phyloP scores from a whole-genome alignment of 2,797 vertebrate species.

The Betta splendens region DNA sequence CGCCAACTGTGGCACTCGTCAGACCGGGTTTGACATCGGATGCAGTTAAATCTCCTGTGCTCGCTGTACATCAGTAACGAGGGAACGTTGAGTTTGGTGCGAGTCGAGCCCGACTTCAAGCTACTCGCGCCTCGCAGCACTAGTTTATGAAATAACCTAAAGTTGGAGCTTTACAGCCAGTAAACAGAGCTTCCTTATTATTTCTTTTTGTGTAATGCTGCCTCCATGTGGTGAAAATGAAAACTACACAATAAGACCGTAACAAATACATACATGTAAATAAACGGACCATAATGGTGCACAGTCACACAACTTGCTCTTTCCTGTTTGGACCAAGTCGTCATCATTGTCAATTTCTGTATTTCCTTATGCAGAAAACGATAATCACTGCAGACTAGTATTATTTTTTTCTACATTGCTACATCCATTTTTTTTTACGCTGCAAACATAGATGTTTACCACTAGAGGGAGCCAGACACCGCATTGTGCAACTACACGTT shows the following conservation, averaged over 20 bases:
- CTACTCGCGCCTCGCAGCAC: no score
- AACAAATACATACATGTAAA: no score
- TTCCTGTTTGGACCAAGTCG: neutral
- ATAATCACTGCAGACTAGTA: neutral
- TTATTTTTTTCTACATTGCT: neutral
- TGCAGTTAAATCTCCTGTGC: neutral
- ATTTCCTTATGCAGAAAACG: neutral
- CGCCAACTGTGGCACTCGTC: neutral
- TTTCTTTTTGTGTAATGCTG: constrained; percentile 32
- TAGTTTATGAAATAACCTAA: no score
- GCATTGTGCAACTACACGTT: neutral
- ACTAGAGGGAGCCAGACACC: constrained; percentile 70
- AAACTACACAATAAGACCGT: no score
- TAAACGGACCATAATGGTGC: neutral
- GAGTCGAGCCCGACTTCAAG: no score
- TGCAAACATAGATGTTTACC: neutral
- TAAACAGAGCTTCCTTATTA: neutral
- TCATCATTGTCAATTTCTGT: neutral
- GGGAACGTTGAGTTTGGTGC: neutral
- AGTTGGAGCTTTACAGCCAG: neutral
- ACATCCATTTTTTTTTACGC: neutral
- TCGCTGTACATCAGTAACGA: neutral
- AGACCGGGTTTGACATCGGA: neutral
- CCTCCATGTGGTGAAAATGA: constrained; percentile 37
- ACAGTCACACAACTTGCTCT: neutral